A percentile compares a stretch with the other conserved stretches of the same genome.
Evolutionary conservation across 2,888 invertebrate species (phyloP).

Genomic region (Cepaea hortensis): DNA sequence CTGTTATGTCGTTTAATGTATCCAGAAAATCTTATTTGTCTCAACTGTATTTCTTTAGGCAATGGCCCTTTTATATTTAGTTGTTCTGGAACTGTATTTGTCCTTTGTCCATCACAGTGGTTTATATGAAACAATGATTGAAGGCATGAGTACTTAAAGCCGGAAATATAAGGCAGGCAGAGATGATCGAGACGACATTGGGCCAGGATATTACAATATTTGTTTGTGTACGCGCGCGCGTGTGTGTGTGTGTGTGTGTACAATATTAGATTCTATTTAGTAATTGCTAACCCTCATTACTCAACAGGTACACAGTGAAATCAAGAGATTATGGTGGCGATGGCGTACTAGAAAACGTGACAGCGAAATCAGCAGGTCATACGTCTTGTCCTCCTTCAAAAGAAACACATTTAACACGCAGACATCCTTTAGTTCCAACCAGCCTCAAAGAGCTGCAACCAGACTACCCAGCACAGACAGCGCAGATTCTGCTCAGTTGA

Average conservation of each 20-base stretch:
- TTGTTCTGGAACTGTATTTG: no score
- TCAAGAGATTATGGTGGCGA: slow-evolving; percentile 55
- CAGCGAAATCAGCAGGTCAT: slow-evolving; percentile 55
- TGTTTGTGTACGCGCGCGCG: no score
- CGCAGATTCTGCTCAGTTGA: neutral
- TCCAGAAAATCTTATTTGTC: no score
- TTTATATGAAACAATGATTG: no score
- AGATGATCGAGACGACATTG: no score
- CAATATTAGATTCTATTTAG: neutral
- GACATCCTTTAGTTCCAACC: slow-evolving; percentile 22
- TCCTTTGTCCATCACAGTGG: no score
- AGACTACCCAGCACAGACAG: slow-evolving; percentile 1
- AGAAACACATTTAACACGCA: slow-evolving; percentile 46
- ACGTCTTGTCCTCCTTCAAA: slow-evolving; percentile 53
- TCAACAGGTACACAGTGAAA: slow-evolving; percentile 54
- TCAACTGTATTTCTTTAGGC: no score
- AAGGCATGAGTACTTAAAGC: no score
- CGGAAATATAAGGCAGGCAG: no score
- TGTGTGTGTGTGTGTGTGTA: neutral
- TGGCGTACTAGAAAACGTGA: slow-evolving; percentile 52
- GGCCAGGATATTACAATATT: no score
- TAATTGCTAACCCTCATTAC: neutral
- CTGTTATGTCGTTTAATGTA: no score
- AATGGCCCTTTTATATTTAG: no score
- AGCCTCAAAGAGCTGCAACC: neutral